phyloP scores from a whole-genome alignment of 2,888 invertebrate genomes.

The Clistopyga incitator region DNA sequence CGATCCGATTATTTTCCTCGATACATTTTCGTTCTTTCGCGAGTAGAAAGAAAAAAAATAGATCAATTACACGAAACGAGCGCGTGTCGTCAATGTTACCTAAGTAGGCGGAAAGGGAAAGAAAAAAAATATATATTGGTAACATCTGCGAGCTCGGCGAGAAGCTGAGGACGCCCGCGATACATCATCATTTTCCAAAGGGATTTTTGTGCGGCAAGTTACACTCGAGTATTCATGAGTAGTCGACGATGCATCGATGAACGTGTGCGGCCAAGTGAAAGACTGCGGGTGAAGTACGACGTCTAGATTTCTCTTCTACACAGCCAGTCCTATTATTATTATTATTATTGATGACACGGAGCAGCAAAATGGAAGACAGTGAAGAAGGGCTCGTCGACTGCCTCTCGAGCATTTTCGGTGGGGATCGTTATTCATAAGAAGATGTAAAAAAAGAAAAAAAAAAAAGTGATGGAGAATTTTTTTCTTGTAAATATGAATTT shows the following conservation, averaged over 20 bases:
- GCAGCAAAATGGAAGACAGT: conserved; percentile 58
- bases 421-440: conserved; percentile 19
- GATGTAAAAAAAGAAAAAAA: conserved; percentile 1
- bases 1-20: conserved; percentile 21
- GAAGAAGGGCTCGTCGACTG: conserved; percentile 1
- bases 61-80: conserved; percentile 60
- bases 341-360: conserved; percentile 77
- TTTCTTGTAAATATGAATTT: too few species aligned
- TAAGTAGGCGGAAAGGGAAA: conserved; percentile 40
- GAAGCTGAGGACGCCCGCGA: conserved; percentile 66
- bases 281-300: conserved; percentile 77
- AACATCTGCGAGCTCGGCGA: conserved; percentile 53
- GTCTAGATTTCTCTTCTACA: conserved; percentile 41
- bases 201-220: conserved; percentile 54
- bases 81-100: conserved; percentile 33
- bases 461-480: background rate
- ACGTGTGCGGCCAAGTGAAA: conserved; percentile 74
- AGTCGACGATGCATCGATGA: conserved; percentile 79
- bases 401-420: conserved; percentile 23
- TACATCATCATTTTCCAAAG: conserved; percentile 79
- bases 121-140: conserved; percentile 8
- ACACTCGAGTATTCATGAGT: conserved; percentile 77
- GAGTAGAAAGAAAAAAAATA: conserved; percentile 29
- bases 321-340: conserved; percentile 66
- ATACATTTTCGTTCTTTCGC: conserved; percentile 13